A percentile compares a stretch with the other conserved stretches of the same genome.
Conservation (phyloP, 1,140 invertebrate species). For the Pachypeltis micranthus region DNA sequence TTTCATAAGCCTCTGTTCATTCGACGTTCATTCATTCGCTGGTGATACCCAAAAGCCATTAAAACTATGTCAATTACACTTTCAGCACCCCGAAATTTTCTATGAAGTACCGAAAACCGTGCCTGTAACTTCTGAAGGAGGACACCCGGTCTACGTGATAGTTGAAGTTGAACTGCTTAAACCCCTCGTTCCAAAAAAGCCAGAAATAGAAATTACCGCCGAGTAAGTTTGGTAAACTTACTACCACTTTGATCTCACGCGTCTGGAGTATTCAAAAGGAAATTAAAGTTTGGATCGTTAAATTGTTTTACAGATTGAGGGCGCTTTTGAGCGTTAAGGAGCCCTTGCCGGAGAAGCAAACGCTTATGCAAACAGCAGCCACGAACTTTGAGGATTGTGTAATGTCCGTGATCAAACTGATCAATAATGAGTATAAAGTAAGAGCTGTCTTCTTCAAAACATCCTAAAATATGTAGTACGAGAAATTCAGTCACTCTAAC, state of each 20-base stretch:
- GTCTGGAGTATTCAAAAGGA: too few relatives aligned
- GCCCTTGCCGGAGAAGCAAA: neutral
- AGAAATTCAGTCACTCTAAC: too few relatives aligned
- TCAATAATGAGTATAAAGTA: neutral
- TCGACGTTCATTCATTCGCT: too few relatives aligned
- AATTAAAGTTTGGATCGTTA: too few relatives aligned
- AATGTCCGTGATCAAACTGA: neutral
- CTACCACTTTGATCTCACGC: too few relatives aligned
- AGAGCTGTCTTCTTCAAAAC: too few relatives aligned
- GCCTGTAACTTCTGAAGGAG: conserved; percentile 4
- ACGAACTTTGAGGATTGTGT: neutral
- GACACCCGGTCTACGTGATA: conserved; percentile 9
- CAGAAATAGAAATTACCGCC: conserved; percentile 3
- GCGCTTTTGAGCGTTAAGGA: neutral
- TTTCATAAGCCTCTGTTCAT: too few relatives aligned
- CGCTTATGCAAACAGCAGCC: neutral
- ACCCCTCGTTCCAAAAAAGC: conserved; percentile 12
- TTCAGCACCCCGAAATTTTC: neutral
- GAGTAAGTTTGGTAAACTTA: conserved; percentile 1
- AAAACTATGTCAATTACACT: too few relatives aligned
- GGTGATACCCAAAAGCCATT: too few relatives aligned
- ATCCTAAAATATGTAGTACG: too few relatives aligned
- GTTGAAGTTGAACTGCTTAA: conserved; percentile 10
- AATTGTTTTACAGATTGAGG: neutral
- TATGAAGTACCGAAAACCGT: neutral